A percentile compares a stretch with the other conserved stretches of the same genome.
phyloP scores from a whole-genome alignment of 2,888 invertebrate genomes.

The Lottia scabra region DNA sequence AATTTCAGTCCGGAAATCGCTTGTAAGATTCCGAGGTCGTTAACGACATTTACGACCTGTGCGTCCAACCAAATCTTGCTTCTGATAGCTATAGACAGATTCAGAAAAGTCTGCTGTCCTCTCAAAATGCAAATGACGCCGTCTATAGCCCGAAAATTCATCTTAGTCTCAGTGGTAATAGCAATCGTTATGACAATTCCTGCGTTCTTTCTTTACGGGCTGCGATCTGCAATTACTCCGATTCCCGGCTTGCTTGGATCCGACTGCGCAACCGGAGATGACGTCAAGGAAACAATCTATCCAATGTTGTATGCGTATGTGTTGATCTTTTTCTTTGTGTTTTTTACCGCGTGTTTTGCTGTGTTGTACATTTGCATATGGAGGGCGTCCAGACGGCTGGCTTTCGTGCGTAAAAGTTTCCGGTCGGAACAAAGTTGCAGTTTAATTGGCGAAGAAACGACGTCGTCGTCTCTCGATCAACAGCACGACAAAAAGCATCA shows the following conservation, averaged over 20 bases:
- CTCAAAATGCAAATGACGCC: constrained; percentile 43
- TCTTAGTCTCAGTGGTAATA: constrained; percentile 32
- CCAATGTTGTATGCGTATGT: constrained; percentile 42
- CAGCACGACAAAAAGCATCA: neutral
- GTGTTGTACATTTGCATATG: constrained; percentile 44
- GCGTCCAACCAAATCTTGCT: constrained; percentile 50
- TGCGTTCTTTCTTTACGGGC: constrained; percentile 41
- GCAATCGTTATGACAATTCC: constrained; percentile 49
- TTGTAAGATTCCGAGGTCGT: constrained; percentile 45
- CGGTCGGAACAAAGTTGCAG: neutral
- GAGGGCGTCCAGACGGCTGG: constrained; percentile 24
- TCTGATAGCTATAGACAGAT: constrained; percentile 51
- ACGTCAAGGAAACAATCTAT: constrained; percentile 30
- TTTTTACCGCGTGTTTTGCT: constrained; percentile 29
- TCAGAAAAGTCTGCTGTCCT: constrained; percentile 50
- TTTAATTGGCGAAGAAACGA: neutral
- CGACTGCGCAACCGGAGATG: constrained; percentile 49
- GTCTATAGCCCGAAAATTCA: constrained; percentile 38
- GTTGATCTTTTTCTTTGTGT: constrained; percentile 41
- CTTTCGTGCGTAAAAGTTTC: constrained; percentile 10
- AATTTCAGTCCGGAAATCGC: constrained; percentile 48
- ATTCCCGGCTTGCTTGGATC: constrained; percentile 40
- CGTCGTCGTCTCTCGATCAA: neutral
- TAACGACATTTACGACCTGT: constrained; percentile 45
- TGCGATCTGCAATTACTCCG: constrained; percentile 34